Percentiles rank a stretch among this genome's conserved stretches.
Evolutionary conservation across 2,888 invertebrate genomes (phyloP).

Genomic region (Drosophila melanosoma): DNA sequence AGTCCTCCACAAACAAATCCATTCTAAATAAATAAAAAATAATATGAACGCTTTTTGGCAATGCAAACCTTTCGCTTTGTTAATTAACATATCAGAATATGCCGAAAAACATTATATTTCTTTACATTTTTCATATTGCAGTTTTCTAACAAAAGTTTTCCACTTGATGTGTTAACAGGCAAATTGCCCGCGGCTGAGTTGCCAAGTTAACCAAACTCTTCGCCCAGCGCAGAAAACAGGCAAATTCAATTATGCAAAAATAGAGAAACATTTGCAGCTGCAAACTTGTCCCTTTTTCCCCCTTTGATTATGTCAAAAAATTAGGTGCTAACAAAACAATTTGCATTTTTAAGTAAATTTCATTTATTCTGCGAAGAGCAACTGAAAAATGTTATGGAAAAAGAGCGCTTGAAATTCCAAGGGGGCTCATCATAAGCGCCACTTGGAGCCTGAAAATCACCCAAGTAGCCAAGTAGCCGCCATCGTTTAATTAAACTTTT

Average conservation of each 20-base stretch:
- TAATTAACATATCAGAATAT: not conserved
- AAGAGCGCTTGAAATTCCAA: slow-evolving; percentile 46
- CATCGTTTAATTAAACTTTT: slow-evolving; percentile 83
- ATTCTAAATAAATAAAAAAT: not conserved
- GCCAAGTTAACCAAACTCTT: slow-evolving; percentile 33
- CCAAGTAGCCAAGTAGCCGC: slow-evolving; percentile 19
- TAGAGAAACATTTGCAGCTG: slow-evolving; percentile 53
- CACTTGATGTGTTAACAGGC: slow-evolving; percentile 17
- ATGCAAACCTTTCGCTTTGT: not conserved
- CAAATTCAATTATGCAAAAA: slow-evolving; percentile 79
- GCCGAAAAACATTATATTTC: not conserved
- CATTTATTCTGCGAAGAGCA: slow-evolving; percentile 25
- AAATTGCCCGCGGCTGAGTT: slow-evolving; percentile 19
- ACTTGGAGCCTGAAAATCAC: slow-evolving; percentile 25
- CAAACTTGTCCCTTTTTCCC: slow-evolving; percentile 21
- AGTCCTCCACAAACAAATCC: not conserved
- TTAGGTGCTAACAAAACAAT: slow-evolving; percentile 85
- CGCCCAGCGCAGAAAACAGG: slow-evolving; percentile 21
- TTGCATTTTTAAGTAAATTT: slow-evolving; percentile 83
- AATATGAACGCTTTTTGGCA: not conserved
- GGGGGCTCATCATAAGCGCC: slow-evolving; percentile 74
- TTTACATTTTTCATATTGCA: not conserved
- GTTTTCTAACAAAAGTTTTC: slow-evolving; percentile 25
- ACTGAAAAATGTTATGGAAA: slow-evolving; percentile 50
- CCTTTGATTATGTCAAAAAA: slow-evolving; percentile 74